These are phyloP conservation scores for Matsumyia berberina DNA, from an alignment of 2,888 invertebrate species.

Conservation along the genomic window DNA sequence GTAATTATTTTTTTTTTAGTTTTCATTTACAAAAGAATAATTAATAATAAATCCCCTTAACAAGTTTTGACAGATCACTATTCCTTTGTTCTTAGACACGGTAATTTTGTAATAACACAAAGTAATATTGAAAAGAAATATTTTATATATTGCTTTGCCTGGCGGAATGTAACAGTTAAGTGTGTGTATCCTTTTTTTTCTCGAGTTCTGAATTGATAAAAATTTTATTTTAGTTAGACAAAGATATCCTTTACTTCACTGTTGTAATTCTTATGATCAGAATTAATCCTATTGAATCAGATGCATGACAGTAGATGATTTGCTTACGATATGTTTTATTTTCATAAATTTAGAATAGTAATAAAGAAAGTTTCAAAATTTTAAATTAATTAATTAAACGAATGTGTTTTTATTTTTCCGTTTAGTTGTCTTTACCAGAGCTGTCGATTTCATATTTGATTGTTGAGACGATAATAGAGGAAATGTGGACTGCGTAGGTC, in stretches of 20 bases:
- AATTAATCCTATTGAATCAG: conserved; percentile 26
- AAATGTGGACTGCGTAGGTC: no score
- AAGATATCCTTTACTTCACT: conserved; percentile 16
- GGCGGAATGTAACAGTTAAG: conserved; percentile 80
- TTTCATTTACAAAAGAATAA: conserved; percentile 31
- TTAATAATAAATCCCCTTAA: conserved; percentile 39
- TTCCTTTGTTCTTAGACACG: conserved; percentile 71
- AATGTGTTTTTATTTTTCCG: background rate
- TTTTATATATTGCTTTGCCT: conserved; percentile 84
- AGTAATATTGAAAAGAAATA: conserved; percentile 70
- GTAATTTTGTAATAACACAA: conserved; percentile 72
- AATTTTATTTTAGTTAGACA: conserved; percentile 28
- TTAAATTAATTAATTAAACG: background rate
- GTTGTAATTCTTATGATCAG: conserved; percentile 43
- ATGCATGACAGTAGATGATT: conserved; percentile 58
- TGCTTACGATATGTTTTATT: conserved; percentile 32
- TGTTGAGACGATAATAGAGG: background rate
- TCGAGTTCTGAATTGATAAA: conserved; percentile 33
- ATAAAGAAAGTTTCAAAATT: conserved; percentile 11
- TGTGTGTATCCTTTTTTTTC: conserved; percentile 47
- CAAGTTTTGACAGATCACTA: conserved; percentile 69
- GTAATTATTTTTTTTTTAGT: background rate
- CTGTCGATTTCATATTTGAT: conserved; percentile 27
- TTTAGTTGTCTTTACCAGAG: no score
- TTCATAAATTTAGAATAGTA: conserved; percentile 2